A percentile compares a stretch with the other conserved stretches of the same genome.
Evolutionary conservation across 2,888 invertebrate species (phyloP).

Genomic region (Lepeophtheirus nordmannii): DNA sequence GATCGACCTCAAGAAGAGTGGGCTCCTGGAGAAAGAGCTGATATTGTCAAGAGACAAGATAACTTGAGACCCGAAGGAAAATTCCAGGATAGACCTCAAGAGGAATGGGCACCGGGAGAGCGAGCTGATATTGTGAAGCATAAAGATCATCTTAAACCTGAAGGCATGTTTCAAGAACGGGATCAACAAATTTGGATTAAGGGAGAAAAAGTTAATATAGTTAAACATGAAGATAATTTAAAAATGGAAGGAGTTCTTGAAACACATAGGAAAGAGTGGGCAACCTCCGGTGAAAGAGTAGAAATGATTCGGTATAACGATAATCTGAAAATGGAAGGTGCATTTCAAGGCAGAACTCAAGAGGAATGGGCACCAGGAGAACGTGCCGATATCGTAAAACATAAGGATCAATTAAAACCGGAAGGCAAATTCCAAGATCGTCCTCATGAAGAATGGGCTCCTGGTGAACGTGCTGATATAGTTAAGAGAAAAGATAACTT

Average conservation of each 20-base stretch:
- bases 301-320: slow-evolving; percentile 37
- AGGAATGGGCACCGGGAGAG: slow-evolving; percentile 25
- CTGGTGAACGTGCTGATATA: slow-evolving; percentile 26
- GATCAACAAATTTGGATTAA: slow-evolving; percentile 31
- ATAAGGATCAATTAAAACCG: slow-evolving; percentile 31
- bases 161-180: slow-evolving; percentile 32
- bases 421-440: slow-evolving; percentile 9
- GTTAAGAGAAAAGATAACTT: slow-evolving; percentile 36
- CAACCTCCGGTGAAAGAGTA: slow-evolving; percentile 33
- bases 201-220: slow-evolving; percentile 28
- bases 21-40: slow-evolving; percentile 30
- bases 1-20: slow-evolving; percentile 25
- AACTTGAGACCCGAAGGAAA: slow-evolving; percentile 31
- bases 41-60: slow-evolving; percentile 27
- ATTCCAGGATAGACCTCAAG: slow-evolving; percentile 32
- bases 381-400: slow-evolving; percentile 31
- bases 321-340: slow-evolving; percentile 30
- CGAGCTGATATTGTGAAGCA: slow-evolving; percentile 1
- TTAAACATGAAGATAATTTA: slow-evolving; percentile 26
- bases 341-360: slow-evolving; percentile 22
- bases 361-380: slow-evolving; percentile 10
- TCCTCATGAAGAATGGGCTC: slow-evolving; percentile 25
- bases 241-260: slow-evolving; percentile 26
- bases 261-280: not conserved
- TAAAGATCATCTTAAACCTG: slow-evolving; percentile 25